A percentile compares a stretch with the other conserved stretches of the same genome.
These are phyloP conservation scores for Phalanger gymnotis DNA, from an alignment of 2,797 vertebrate genomes.

Conservation along the genomic window DNA sequence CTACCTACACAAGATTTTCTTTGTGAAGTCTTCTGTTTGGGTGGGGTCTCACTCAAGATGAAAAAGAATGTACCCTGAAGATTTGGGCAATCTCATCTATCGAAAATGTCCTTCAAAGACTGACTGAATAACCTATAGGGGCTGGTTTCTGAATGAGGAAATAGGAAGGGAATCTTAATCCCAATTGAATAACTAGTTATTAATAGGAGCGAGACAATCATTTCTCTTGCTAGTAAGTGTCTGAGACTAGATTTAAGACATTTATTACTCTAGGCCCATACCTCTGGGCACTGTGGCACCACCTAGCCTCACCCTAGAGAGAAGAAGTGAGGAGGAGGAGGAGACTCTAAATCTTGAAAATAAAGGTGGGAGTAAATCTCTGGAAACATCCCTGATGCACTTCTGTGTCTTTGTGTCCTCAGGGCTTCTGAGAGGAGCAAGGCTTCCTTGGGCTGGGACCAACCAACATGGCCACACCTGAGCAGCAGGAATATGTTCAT, in stretches of 20 bases:
- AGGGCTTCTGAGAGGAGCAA: background rate
- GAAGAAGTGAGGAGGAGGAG: fast-evolving
- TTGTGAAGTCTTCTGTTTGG: fast-evolving
- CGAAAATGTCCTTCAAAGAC: background rate
- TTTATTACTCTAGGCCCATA: background rate
- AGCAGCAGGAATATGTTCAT: background rate
- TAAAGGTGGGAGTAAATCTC: background rate
- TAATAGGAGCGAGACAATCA: background rate
- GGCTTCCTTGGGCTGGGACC: background rate
- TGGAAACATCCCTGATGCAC: background rate
- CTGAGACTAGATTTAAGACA: background rate
- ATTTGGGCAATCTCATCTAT: background rate
- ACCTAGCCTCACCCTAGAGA: background rate
- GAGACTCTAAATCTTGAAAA: background rate
- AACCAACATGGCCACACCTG: background rate
- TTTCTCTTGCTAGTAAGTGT: background rate
- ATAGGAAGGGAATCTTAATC: background rate
- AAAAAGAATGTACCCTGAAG: too few species aligned
- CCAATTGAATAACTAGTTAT: background rate
- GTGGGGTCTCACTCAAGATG: background rate
- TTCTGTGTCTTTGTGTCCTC: background rate
- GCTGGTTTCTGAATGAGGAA: background rate
- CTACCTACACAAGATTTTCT: background rate
- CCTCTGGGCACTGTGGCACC: fast-evolving
- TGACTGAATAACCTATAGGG: too few species aligned